Conservation (phyloP, 2,113 vertebrate genomes). For the Poeciliopsis turrubarensis region DNA sequence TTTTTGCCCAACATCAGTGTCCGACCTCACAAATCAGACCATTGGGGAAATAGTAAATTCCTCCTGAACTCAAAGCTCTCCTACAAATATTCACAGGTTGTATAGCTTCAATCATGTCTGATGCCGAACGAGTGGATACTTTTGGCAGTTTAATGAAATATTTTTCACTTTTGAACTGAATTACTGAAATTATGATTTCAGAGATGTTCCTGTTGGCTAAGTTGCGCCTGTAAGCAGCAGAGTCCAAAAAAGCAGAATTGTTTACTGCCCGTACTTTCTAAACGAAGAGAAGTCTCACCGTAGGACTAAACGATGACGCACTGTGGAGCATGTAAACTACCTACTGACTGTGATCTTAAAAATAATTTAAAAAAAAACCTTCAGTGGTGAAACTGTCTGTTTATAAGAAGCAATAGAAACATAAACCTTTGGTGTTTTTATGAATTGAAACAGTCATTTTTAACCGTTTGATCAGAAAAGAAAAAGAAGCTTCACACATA, state of each 20-base stretch:
- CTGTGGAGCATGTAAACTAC: constrained; percentile 23
- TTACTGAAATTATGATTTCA: background rate
- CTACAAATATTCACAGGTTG: too few relatives aligned
- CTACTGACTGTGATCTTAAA: background rate
- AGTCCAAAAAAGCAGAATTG: too few relatives aligned
- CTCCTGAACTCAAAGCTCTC: too few relatives aligned
- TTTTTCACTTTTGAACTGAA: background rate
- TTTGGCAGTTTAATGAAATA: background rate
- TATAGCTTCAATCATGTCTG: background rate
- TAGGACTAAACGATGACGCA: background rate
- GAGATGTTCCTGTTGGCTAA: background rate
- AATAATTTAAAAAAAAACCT: background rate
- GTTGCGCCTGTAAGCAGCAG: background rate
- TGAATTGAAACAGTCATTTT: constrained; percentile 4
- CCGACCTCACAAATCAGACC: too few relatives aligned
- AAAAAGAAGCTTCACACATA: background rate
- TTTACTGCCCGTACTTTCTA: background rate
- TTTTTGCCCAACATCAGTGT: too few relatives aligned
- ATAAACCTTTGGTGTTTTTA: background rate
- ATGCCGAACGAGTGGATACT: background rate
- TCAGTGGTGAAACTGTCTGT: background rate
- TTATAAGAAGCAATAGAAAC: constrained; percentile 20
- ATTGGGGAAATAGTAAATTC: too few relatives aligned
- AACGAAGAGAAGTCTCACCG: background rate
- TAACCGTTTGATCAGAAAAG: constrained; percentile 1